Conservation (phyloP, 2,797 vertebrate species). For the Macropus fuliginosus region DNA sequence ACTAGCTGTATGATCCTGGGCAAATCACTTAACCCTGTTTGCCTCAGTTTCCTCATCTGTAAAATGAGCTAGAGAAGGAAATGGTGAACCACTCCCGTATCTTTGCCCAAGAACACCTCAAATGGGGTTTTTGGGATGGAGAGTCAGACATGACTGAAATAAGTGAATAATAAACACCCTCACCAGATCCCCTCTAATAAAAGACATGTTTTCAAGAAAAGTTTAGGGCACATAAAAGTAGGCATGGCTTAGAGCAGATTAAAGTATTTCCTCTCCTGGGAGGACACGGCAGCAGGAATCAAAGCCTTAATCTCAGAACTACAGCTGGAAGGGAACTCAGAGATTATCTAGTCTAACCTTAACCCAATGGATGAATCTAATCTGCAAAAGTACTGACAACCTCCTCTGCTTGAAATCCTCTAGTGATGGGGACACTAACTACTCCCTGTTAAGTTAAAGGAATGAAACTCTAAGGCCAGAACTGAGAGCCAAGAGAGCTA, state of each 20-base stretch:
- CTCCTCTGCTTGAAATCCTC: not conserved
- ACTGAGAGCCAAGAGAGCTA: not conserved
- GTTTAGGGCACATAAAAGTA: not conserved
- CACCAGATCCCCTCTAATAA: not conserved
- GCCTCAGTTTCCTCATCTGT: not conserved
- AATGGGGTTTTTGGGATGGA: not conserved
- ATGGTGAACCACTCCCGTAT: not conserved
- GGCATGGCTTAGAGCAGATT: not conserved
- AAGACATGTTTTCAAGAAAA: not conserved
- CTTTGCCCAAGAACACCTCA: not conserved
- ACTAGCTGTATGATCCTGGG: not conserved
- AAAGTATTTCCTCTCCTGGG: not conserved
- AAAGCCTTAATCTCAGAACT: not conserved
- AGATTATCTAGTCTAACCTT: not conserved
- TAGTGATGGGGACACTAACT: not conserved
- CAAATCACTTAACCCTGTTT: not conserved
- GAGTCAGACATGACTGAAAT: not conserved
- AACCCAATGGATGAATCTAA: not conserved
- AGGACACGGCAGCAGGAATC: not conserved
- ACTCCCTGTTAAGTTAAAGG: not conserved
- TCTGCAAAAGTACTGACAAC: not conserved
- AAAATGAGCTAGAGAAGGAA: not conserved
- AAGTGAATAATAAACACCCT: not conserved
- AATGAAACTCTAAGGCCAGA: not conserved
- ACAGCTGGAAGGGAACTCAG: not conserved